Conservation (phyloP, 2,113 vertebrate genomes). For the Pseudorasbora parva region DNA sequence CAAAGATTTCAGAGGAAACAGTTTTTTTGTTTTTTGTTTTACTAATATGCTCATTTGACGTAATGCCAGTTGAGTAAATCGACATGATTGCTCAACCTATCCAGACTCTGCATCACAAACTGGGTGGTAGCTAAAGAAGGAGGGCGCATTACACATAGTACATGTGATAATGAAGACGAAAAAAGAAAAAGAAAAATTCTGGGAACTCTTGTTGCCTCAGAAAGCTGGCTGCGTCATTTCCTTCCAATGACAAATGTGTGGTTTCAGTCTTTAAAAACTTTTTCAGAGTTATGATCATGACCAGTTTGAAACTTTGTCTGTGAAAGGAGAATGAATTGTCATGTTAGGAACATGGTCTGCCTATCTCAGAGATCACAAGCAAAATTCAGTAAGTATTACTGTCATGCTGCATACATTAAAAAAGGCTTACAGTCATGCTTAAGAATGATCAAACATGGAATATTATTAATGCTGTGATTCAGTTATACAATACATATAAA, state of each 20-base stretch:
- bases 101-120: neutral
- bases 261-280: conserved; percentile 75
- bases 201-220: conserved; percentile 78
- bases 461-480: neutral
- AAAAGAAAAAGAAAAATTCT: conserved; percentile 71
- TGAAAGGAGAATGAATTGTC: conserved; percentile 74
- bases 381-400: conserved; percentile 72
- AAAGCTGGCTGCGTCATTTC: conserved; percentile 75
- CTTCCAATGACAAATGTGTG: conserved; percentile 74
- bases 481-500: neutral
- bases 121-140: conserved; percentile 37
- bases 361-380: conserved; percentile 62
- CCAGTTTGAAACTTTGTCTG: conserved; percentile 68
- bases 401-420: neutral
- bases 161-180: conserved; percentile 48
- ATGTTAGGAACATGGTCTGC: conserved; percentile 74
- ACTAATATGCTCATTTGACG: neutral
- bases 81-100: neutral
- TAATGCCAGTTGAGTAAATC: neutral
- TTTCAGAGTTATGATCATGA: conserved; percentile 73
- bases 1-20: neutral
- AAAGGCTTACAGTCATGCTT: neutral
- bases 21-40: neutral
- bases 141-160: conserved; percentile 50
- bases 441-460: conserved; percentile 10